These are phyloP conservation scores for Triplophysa tibetana DNA, from an alignment of 2,113 vertebrate genomes.

Conservation along the genomic window DNA sequence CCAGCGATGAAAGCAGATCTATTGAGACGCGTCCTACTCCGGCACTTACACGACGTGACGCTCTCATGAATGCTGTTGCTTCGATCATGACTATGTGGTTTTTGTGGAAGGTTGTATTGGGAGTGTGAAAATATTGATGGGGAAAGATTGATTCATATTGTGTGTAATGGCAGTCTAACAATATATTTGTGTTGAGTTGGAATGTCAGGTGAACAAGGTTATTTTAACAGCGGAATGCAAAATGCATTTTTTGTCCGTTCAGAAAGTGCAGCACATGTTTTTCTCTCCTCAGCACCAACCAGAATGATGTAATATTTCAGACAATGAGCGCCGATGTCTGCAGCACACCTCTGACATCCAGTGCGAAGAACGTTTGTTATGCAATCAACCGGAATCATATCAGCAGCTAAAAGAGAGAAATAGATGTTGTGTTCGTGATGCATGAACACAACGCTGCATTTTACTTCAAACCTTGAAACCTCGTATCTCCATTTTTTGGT, in stretches of 20 bases:
- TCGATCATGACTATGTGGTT: background rate
- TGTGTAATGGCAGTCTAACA: background rate
- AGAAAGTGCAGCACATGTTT: background rate
- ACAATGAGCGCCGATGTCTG: background rate
- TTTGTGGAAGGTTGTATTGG: background rate
- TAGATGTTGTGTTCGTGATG: background rate
- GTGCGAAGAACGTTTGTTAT: background rate
- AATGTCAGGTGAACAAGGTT: background rate
- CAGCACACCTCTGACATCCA: background rate
- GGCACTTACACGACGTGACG: background rate
- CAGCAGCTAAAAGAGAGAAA: background rate
- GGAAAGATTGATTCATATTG: slow-evolving; percentile 1
- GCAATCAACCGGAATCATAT: slow-evolving; percentile 8
- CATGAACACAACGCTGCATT: background rate
- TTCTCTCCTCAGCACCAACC: background rate
- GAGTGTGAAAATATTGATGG: background rate
- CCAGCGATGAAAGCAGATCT: background rate
- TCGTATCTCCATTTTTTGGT: no score
- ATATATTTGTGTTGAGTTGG: slow-evolving; percentile 1
- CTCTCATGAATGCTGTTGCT: background rate
- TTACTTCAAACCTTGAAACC: no score
- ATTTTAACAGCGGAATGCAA: background rate
- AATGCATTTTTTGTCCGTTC: background rate
- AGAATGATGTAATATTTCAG: slow-evolving; percentile 3
- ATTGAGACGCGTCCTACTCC: background rate